Conservation (phyloP, 2,888 invertebrate genomes). For the Drosophila kanekoi region DNA sequence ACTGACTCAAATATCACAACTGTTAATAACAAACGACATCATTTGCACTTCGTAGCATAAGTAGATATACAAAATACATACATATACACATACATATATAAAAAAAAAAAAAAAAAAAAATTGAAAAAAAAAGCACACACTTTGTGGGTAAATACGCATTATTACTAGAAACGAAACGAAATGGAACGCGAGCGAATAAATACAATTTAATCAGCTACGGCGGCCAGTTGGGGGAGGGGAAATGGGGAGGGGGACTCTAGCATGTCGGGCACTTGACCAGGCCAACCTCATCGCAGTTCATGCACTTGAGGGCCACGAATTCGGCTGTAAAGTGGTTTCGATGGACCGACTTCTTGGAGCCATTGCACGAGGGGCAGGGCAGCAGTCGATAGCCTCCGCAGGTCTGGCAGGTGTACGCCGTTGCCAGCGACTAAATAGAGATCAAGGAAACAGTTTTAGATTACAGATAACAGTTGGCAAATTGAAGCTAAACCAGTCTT, state of each 20-base stretch:
- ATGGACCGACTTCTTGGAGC: conserved; percentile 97
- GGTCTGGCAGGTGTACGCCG: conserved; percentile 92
- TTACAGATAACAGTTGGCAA: not conserved
- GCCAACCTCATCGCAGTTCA: conserved; percentile 98
- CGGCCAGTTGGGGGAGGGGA: not conserved
- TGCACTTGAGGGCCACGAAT: conserved; percentile 96
- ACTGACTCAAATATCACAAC: conserved; percentile 71
- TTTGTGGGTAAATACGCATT: conserved; percentile 6
- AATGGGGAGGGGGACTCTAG: conserved; percentile 79
- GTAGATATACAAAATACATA: conserved; percentile 28
- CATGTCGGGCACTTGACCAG: conserved; percentile 95
- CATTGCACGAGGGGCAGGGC: conserved; percentile 96
- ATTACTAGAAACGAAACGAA: conserved; percentile 16
- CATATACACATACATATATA: conserved; percentile 6
- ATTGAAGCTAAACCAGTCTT: not conserved
- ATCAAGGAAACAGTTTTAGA: too few relatives aligned
- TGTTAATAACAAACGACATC: conserved; percentile 70
- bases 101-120: conserved; percentile 11
- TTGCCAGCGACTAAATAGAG: conserved; percentile 88
- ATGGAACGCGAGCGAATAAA: conserved; percentile 42
- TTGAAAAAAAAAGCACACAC: conserved; percentile 4
- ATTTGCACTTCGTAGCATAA: conserved; percentile 45
- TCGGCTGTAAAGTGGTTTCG: conserved; percentile 97
- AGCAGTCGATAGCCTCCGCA: conserved; percentile 97
- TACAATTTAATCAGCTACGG: conserved; percentile 37